Percentiles rank a stretch among this genome's conserved stretches.
Conservation (phyloP, 2,888 invertebrate genomes). For the Druceiella hillmani region DNA sequence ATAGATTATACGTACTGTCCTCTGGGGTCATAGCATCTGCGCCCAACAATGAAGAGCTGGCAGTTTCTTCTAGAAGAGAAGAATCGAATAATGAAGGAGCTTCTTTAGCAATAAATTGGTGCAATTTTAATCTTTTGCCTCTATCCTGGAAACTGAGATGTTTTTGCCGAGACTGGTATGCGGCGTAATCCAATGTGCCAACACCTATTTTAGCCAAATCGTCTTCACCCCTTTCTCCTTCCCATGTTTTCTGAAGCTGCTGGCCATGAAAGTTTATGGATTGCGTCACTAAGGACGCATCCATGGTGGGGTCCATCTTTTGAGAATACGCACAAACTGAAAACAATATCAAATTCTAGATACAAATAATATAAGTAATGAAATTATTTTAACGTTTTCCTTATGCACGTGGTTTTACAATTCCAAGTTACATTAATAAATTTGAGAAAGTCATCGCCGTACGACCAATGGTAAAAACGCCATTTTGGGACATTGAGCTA, state of each 20-base stretch:
- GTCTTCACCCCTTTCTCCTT: slow-evolving; percentile 73
- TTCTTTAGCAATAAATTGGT: slow-evolving; percentile 84
- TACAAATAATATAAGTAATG: too few relatives aligned
- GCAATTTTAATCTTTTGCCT: slow-evolving; percentile 74
- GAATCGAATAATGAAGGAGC: slow-evolving; percentile 69
- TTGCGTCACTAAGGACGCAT: slow-evolving; percentile 57
- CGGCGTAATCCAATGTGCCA: slow-evolving; percentile 60
- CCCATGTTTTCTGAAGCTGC: slow-evolving; percentile 84
- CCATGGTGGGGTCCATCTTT: slow-evolving; percentile 41
- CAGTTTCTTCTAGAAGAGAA: slow-evolving; percentile 43
- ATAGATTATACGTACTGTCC: slow-evolving; percentile 44
- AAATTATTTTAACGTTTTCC: too few relatives aligned
- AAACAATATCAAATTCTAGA: not conserved
- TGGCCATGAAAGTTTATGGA: slow-evolving; percentile 82
- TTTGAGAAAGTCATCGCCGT: too few relatives aligned
- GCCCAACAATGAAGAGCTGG: slow-evolving; percentile 44
- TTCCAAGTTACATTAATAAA: too few relatives aligned
- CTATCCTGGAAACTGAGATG: slow-evolving; percentile 79
- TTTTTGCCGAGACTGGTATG: slow-evolving; percentile 75
- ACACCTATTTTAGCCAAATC: slow-evolving; percentile 62
- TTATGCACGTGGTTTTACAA: too few relatives aligned
- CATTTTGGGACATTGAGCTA: too few relatives aligned
- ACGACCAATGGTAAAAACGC: too few relatives aligned
- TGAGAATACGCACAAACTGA: not conserved
- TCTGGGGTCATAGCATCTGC: slow-evolving; percentile 49